Evolutionary conservation across 2,797 vertebrate genomes (phyloP).

Genomic region (Dermochelys coriacea): DNA sequence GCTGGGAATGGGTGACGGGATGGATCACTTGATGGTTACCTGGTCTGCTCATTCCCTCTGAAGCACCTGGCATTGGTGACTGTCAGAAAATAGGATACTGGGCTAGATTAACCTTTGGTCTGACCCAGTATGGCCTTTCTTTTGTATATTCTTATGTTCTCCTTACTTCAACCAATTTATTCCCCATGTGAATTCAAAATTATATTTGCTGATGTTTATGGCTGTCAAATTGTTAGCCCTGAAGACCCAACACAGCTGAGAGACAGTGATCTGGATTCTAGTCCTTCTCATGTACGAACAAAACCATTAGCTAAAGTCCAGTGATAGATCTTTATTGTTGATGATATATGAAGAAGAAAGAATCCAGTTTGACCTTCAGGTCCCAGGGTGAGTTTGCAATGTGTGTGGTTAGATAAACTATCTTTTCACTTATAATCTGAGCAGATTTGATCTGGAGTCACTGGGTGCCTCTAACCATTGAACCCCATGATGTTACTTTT

Average conservation of each 20-base stretch:
- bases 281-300: neutral
- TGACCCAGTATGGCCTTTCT: neutral
- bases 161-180: neutral
- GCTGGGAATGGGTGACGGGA: too few species aligned
- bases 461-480: neutral
- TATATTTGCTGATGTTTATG: neutral
- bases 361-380: neutral
- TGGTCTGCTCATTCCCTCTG: too few species aligned
- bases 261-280: neutral
- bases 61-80: too few species aligned
- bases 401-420: neutral
- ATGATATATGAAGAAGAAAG: neutral
- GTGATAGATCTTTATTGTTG: neutral
- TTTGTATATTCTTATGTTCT: too few species aligned
- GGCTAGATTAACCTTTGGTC: neutral
- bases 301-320: neutral
- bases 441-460: neutral
- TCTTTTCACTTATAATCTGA: neutral
- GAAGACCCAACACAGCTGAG: neutral
- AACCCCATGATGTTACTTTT: neutral
- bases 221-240: neutral
- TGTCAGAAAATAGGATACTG: too few species aligned
- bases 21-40: too few species aligned
- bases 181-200: neutral
- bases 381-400: neutral